Percentiles rank a stretch among this genome's conserved stretches.
Conservation (phyloP, 2,797 vertebrate species). For the Pangasius djambal region DNA sequence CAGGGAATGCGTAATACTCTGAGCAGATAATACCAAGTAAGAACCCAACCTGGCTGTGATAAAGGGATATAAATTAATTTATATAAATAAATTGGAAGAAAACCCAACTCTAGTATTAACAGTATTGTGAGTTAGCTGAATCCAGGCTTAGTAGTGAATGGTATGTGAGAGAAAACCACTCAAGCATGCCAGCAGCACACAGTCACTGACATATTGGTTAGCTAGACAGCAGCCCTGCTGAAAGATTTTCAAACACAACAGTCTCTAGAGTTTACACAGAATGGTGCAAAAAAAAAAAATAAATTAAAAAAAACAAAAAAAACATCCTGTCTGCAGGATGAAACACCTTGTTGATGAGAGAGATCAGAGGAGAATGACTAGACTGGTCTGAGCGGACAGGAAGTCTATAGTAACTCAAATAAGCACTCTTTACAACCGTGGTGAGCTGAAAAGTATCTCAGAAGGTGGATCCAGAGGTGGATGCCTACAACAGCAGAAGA, state of each 20-base stretch:
- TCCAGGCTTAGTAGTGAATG: neutral
- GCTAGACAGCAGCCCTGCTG: neutral
- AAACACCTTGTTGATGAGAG: neutral
- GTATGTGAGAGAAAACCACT: neutral
- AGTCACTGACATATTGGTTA: neutral
- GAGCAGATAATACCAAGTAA: neutral
- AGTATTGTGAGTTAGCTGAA: neutral
- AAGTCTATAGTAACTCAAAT: neutral
- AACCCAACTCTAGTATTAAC: neutral
- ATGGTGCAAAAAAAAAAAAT: neutral
- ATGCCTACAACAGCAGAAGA: neutral
- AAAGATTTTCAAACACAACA: neutral
- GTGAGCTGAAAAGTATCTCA: neutral
- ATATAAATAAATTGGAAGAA: neutral
- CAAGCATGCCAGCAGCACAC: neutral
- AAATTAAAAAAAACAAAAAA: neutral
- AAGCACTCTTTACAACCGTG: neutral
- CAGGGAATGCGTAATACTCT: neutral
- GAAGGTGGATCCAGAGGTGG: neutral
- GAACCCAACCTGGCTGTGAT: neutral
- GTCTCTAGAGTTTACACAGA: neutral
- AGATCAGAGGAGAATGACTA: neutral
- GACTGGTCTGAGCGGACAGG: neutral
- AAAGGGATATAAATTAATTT: neutral
- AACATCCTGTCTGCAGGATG: neutral